Evolutionary conservation across 2,113 vertebrate genomes (phyloP).

Genomic region (Cranoglanis bouderius): DNA sequence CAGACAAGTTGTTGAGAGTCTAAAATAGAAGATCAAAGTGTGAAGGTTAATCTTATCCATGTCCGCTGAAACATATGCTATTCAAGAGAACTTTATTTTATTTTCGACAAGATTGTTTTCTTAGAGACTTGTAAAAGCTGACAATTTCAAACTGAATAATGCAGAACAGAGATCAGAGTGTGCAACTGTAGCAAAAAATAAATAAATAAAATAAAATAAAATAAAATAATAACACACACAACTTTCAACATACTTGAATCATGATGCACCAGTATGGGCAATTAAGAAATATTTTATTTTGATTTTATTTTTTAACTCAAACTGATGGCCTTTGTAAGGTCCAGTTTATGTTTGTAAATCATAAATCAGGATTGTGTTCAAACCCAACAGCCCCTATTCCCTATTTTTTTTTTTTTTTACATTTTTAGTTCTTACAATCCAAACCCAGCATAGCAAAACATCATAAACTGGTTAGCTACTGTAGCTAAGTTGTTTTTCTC

Average conservation of each 20-base stretch:
- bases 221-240: neutral
- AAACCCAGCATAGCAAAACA: neutral
- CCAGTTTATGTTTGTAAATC: neutral
- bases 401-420: neutral
- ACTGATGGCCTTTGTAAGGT: neutral
- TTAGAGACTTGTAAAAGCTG: neutral
- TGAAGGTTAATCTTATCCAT: neutral
- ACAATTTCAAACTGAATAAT: neutral
- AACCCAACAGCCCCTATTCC: neutral
- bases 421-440: neutral
- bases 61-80: neutral
- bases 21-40: neutral
- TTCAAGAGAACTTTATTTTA: neutral
- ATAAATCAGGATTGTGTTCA: neutral
- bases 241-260: neutral
- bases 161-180: neutral
- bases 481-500: neutral
- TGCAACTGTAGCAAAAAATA: too few relatives aligned
- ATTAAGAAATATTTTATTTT: neutral
- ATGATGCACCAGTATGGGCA: neutral
- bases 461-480: neutral
- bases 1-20: neutral
- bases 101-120: neutral
- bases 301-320: neutral
- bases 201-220: too few relatives aligned